Evolutionary conservation across 2,888 invertebrate species (phyloP).

Genomic region (Morpho achilles): DNA sequence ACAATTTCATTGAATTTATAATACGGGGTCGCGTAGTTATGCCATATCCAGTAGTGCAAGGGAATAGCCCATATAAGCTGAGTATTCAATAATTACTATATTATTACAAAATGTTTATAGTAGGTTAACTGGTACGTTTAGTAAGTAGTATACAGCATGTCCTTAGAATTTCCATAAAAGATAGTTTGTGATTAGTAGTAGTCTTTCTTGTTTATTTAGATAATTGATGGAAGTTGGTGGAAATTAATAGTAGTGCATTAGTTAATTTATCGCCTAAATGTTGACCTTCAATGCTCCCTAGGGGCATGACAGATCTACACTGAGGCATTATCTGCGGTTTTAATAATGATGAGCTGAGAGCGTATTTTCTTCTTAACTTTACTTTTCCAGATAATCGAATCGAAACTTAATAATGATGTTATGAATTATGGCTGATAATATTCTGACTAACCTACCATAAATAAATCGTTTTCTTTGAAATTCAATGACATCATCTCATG

Average conservation of each 20-base stretch:
- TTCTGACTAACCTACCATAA: constrained; percentile 43
- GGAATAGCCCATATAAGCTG: constrained; percentile 28
- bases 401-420: too few relatives aligned
- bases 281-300: too few relatives aligned
- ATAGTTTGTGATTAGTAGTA: not conserved
- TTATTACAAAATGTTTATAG: constrained; percentile 31
- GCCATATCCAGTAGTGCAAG: constrained; percentile 36
- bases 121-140: constrained; percentile 20
- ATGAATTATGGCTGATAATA: constrained; percentile 12
- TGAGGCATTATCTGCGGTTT: too few relatives aligned
- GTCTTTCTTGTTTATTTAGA: not conserved
- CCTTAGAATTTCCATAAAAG: constrained; percentile 5
- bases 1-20: constrained; percentile 29
- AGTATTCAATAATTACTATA: constrained; percentile 30
- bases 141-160: constrained; percentile 2
- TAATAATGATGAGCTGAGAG: too few relatives aligned
- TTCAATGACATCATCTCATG: constrained; percentile 38
- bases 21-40: constrained; percentile 35
- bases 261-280: too few relatives aligned
- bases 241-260: not conserved
- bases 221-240: not conserved
- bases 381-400: too few relatives aligned
- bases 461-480: constrained; percentile 50
- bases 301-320: too few relatives aligned
- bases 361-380: too few relatives aligned